Percentiles rank a stretch among this genome's conserved stretches.
Evolutionary conservation across 2,113 vertebrate species (phyloP).

Genomic region (Nyctibius bracteatus): DNA sequence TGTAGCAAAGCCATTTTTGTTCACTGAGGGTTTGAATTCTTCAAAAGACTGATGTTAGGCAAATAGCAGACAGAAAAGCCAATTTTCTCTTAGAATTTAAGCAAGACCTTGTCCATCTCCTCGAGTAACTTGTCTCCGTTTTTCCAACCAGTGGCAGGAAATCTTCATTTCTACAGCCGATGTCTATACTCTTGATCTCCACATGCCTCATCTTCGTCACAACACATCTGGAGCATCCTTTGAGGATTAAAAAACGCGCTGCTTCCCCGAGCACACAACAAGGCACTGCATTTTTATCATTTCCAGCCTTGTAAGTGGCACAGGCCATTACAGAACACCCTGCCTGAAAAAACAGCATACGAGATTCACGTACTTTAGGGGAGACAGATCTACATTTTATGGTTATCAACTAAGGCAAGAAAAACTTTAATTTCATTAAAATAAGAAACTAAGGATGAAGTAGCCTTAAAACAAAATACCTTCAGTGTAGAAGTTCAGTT

Average conservation of each 20-base stretch:
- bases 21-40: conserved; percentile 12
- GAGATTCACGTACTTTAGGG: background rate
- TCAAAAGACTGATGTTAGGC: conserved; percentile 3
- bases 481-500: background rate
- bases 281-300: background rate
- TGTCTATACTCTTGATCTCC: background rate
- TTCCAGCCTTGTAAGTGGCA: background rate
- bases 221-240: background rate
- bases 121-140: conserved; percentile 1
- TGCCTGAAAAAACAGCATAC: background rate
- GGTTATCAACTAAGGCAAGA: background rate
- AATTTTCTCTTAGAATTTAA: conserved; percentile 18
- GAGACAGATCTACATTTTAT: background rate
- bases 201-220: background rate
- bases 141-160: background rate
- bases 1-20: conserved; percentile 2
- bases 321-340: background rate
- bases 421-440: background rate
- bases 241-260: background rate
- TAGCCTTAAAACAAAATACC: background rate
- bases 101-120: conserved; percentile 10
- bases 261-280: background rate
- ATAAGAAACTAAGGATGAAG: background rate
- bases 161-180: background rate
- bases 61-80: background rate